A percentile compares a stretch with the other conserved stretches of the same genome.
These are phyloP conservation scores for Azorinus chamasolen DNA, from an alignment of 2,888 invertebrate genomes.

Conservation along the genomic window DNA sequence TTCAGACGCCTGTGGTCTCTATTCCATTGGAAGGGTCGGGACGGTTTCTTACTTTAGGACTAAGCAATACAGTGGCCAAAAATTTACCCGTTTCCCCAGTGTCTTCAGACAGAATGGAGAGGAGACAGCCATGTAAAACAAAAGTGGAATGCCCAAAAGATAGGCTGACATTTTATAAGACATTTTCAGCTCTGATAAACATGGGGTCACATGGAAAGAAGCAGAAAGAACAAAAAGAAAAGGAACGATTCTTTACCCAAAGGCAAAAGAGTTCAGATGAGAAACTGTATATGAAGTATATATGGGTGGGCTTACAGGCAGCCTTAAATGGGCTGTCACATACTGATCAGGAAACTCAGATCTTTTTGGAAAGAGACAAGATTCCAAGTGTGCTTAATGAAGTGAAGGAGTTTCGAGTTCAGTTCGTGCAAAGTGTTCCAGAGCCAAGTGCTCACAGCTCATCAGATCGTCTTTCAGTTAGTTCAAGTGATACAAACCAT, in stretches of 20 bases:
- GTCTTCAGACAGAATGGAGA: slow-evolving; percentile 31
- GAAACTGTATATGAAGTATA: slow-evolving; percentile 95
- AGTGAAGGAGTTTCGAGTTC: slow-evolving; percentile 90
- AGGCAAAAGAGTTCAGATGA: slow-evolving; percentile 91
- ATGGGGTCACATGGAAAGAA: slow-evolving; percentile 87
- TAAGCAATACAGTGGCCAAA: slow-evolving; percentile 19
- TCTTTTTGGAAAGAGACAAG: slow-evolving; percentile 91
- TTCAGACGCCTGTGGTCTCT: slow-evolving; percentile 56
- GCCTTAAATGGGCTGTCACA: slow-evolving; percentile 88
- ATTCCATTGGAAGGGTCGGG: slow-evolving; percentile 75
- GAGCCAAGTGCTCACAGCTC: slow-evolving; percentile 2
- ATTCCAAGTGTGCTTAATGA: slow-evolving; percentile 91
- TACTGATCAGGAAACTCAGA: slow-evolving; percentile 92
- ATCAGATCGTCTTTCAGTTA: not conserved
- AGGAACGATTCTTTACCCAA: slow-evolving; percentile 65
- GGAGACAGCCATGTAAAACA: slow-evolving; percentile 50
- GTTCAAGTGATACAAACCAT: not conserved
- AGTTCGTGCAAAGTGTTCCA: slow-evolving; percentile 28
- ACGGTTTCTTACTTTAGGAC: slow-evolving; percentile 60
- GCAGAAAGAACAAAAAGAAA: slow-evolving; percentile 78
- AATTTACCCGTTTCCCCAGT: slow-evolving; percentile 29
- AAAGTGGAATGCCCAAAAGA: slow-evolving; percentile 77
- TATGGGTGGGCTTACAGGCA: slow-evolving; percentile 96
- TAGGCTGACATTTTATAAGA: slow-evolving; percentile 86
- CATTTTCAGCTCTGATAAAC: slow-evolving; percentile 92